These are phyloP conservation scores for Listronotus oregonensis DNA, from an alignment of 1,140 invertebrate species.

Conservation along the genomic window DNA sequence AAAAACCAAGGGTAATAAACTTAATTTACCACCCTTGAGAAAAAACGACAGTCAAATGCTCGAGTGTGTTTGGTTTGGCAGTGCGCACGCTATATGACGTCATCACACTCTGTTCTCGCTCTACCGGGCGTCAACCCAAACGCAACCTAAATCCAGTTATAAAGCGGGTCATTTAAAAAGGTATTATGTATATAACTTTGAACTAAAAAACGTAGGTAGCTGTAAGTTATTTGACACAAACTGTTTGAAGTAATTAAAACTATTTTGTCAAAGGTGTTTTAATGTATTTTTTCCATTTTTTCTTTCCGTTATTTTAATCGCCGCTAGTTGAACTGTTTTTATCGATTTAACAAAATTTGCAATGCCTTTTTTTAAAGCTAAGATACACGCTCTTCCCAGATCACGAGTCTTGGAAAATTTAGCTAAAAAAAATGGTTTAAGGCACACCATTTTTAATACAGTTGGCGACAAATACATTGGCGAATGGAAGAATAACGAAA, in stretches of 20 bases:
- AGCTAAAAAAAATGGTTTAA: conserved; percentile 59
- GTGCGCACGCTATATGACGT: too few species aligned
- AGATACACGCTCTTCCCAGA: conserved; percentile 28
- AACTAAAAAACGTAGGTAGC: too few species aligned
- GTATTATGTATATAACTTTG: too few species aligned
- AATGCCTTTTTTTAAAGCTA: conserved; percentile 45
- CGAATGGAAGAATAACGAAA: conserved; percentile 62
- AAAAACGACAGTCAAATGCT: too few species aligned
- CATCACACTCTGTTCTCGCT: too few species aligned
- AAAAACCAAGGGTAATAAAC: too few species aligned
- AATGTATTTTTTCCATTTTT: not conserved
- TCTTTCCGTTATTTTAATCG: not conserved
- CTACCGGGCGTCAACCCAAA: too few species aligned
- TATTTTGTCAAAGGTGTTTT: not conserved
- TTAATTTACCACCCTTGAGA: too few species aligned
- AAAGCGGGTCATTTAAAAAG: too few species aligned
- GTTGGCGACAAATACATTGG: conserved; percentile 60
- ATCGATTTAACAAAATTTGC: conserved; percentile 35
- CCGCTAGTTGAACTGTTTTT: conserved; percentile 8
- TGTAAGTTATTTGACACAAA: too few species aligned
- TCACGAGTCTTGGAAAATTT: conserved; percentile 34
- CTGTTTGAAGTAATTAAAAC: not conserved
- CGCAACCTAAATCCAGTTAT: too few species aligned
- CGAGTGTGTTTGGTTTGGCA: too few species aligned
- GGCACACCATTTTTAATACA: conserved; percentile 60